Evolutionary conservation across 2,888 invertebrate species (phyloP), one percentile per base, ranked within the genome.

Genomic region (Nymphalis c-album): DNA sequence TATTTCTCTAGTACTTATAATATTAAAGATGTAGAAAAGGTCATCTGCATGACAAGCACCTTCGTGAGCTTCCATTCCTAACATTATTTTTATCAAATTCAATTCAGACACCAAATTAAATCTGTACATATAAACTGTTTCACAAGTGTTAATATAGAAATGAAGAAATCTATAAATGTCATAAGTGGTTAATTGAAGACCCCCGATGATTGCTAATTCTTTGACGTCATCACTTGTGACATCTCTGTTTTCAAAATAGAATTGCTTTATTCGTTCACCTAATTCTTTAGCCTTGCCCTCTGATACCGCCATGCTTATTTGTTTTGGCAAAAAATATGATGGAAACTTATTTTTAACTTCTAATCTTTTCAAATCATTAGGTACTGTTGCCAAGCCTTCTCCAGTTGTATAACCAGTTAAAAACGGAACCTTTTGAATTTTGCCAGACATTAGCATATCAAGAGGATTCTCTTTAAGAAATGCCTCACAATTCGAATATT

Each of bases 11-110:
- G 82, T 82, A 13, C 73, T 65, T 0, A 77, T 75, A n/a, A 78
- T 80, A 60, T 83, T 82, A 67, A 91, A 91, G 50, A 85, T 64
- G 69, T 91, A 91, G 22, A 81, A 81, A 53, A 91, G 0, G 2
- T 91, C 91, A 71, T 92, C 92, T 0, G 80, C 86, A 64, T 92
- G 91, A n/a, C 80, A 78, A 0, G 84, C 86, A 0, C 89, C 91
- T 76, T 74, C 67, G 5, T 72, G 48, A 6, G 75, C 60, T 3
- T 57, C 17, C 2, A 64, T 59, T 1, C 73, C 74, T 16, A 70
- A 57, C 7, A 73, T 13, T 13, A 58, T 67, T 68, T 81, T 81
- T 13, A 77, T 68, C 7, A 76, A 55, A 67, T 82, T 83, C 17
- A 81, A 68, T 16, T 80, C 78, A 0, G 75, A 77, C n/a, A 71